Percentiles rank a stretch among this genome's conserved stretches.
phyloP scores from a whole-genome alignment of 2,113 vertebrate species.

The Edolisoma coerulescens region DNA sequence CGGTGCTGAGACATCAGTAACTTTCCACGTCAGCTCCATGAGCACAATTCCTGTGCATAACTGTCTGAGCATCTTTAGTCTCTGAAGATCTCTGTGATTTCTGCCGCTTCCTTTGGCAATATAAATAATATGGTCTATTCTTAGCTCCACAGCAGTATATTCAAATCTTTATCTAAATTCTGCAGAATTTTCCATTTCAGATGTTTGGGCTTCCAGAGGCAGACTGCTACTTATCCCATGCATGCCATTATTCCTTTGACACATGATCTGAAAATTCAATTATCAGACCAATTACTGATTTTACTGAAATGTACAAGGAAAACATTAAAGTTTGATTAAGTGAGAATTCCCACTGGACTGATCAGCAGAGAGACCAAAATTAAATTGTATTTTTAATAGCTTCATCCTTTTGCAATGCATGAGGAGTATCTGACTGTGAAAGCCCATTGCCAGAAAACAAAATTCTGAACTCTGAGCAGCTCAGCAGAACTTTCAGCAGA shows the following conservation, averaged over 20 bases:
- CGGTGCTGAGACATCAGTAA: not conserved
- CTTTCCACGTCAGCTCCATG: not conserved
- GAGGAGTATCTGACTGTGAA: conserved; percentile 35
- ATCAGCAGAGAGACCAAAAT: conserved; percentile 39
- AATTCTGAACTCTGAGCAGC: not conserved
- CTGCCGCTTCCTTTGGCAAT: conserved; percentile 5
- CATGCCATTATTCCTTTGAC: conserved; percentile 53
- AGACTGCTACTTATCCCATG: conserved; percentile 46
- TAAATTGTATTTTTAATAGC: conserved; percentile 42
- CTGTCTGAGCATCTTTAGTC: not conserved
- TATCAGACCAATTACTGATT: conserved; percentile 66
- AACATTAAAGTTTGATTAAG: conserved; percentile 71
- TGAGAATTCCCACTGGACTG: conserved; percentile 62
- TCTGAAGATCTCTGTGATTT: conserved; percentile 13
- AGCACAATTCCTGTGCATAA: not conserved
- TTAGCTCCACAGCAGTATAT: conserved; percentile 37
- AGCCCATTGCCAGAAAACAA: not conserved
- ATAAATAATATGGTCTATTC: conserved; percentile 70
- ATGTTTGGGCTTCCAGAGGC: conserved; percentile 54
- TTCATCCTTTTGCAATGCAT: conserved; percentile 1
- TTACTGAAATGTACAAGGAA: conserved; percentile 63
- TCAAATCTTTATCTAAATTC: conserved; percentile 44
- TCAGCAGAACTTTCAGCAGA: not conserved
- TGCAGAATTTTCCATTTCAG: conserved; percentile 42
- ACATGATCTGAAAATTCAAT: conserved; percentile 68